Evolutionary conservation across 2,888 invertebrate species (phyloP), one percentile per base, ranked within the genome.

Genomic region (Meganola albula): DNA sequence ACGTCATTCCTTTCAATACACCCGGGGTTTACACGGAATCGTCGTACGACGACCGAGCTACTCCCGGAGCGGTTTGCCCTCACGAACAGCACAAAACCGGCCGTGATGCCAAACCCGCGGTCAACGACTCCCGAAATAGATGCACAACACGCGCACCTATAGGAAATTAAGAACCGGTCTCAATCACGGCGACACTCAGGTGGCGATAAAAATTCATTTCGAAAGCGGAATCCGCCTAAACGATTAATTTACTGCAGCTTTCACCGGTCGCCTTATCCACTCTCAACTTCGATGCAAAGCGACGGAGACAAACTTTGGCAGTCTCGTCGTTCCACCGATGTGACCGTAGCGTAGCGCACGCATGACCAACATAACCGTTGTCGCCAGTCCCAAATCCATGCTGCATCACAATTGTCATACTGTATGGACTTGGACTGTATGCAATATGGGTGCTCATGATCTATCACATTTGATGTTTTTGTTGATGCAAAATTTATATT

Each of bases 91-190:
- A 65, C 62, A 64, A 50, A 70, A 63, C 63, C 71, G 60, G 36
- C 42, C 47, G 41, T 62, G 61, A 65, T 71, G 76, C 76, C 76
- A 71, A 72, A 66, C 71, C 62, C 64, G 74, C 82, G 83, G 83
- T 83, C 83, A 79, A 73, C 82, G 83, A 83, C 83, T 82, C 80
- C 82, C 83, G 77, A 84, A 84, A 82, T 82, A 82, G 82, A 77
- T 69, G 79, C 79, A 69, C 70, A 65, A 61, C 66, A 65, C 64
- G 65, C 69, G 63, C 78, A 72, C 74, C 78, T 72, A 74, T 71
- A 75, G 58, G 70, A 72, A 63, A 66, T 64, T 60, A 66, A 74
- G 74, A 83, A 84, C 83, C 83, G 82, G 83, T 82, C 79, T 62
- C 64, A 58, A 47, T 50, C 58, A 58, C 59, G 65, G 65, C 63